A percentile compares a stretch with the other conserved stretches of the same genome.
Conservation (phyloP, 2,113 vertebrate species). For the Tyto alba region DNA sequence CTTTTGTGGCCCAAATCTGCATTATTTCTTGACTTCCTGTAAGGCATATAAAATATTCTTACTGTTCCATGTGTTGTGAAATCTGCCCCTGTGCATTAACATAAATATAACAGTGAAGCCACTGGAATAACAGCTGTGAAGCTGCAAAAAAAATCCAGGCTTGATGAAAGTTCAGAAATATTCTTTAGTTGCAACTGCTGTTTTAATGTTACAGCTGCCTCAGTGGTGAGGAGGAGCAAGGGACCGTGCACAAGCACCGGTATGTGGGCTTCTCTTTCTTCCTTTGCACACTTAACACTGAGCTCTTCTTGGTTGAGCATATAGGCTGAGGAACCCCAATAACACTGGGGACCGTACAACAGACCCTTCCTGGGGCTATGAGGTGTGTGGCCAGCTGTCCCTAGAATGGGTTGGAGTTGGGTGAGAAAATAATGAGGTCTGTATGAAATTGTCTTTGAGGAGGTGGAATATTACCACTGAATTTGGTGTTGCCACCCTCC, state of each 20-base stretch:
- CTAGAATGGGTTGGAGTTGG: background rate
- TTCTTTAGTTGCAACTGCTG: background rate
- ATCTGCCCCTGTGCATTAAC: background rate
- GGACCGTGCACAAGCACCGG: rapidly evolving
- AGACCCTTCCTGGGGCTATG: background rate
- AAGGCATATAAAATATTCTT: background rate
- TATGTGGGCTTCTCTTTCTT: background rate
- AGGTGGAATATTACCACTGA: background rate
- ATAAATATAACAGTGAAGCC: background rate
- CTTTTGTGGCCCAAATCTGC: conserved; percentile 17
- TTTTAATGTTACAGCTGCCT: background rate
- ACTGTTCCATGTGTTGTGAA: background rate
- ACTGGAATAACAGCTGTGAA: background rate
- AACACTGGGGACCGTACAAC: background rate
- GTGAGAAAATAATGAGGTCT: background rate
- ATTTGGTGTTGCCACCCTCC: background rate
- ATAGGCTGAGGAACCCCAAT: background rate
- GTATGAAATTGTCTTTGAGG: background rate
- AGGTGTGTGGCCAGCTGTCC: background rate
- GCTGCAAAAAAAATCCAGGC: background rate
- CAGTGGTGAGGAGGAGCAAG: background rate
- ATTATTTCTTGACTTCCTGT: conserved; percentile 30
- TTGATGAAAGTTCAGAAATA: background rate
- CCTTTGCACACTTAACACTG: background rate
- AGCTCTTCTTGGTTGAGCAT: background rate